phyloP scores from a whole-genome alignment of 2,113 vertebrate genomes.

The Lutjanus erythropterus region DNA sequence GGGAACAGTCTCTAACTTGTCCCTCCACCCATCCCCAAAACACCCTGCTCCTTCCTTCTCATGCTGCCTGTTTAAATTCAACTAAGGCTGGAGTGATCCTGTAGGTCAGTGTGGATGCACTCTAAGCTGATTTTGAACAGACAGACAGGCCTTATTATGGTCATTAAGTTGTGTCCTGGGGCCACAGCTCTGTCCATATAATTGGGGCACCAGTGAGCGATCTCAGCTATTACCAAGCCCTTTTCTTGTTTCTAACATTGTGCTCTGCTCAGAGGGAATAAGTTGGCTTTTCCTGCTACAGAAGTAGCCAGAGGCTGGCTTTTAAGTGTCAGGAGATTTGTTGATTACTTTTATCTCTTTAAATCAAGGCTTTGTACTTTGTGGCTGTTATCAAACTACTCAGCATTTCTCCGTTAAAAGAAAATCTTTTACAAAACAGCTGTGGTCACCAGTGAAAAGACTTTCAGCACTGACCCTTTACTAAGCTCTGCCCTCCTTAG shows the following conservation, averaged over 20 bases:
- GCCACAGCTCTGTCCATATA: slow-evolving; percentile 65
- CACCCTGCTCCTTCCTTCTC: slow-evolving; percentile 12
- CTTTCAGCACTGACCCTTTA: too few species aligned
- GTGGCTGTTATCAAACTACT: background rate
- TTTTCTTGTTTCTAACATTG: slow-evolving; percentile 46
- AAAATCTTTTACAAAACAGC: too few species aligned
- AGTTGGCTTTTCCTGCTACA: slow-evolving; percentile 15
- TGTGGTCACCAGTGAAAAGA: too few species aligned
- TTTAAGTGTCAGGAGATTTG: slow-evolving; percentile 23
- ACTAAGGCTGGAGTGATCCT: slow-evolving; percentile 52
- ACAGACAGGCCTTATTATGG: slow-evolving; percentile 69
- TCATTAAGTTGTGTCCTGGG: slow-evolving; percentile 71
- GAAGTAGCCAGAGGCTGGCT: slow-evolving; percentile 20
- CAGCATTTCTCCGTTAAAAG: too few species aligned
- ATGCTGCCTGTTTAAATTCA: slow-evolving; percentile 53
- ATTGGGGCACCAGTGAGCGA: slow-evolving; percentile 70
- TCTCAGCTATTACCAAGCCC: slow-evolving; percentile 56
- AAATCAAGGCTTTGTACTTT: slow-evolving; percentile 31
- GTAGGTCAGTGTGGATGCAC: slow-evolving; percentile 58
- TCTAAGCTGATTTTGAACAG: slow-evolving; percentile 75
- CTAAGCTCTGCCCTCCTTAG: too few species aligned
- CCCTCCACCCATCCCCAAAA: slow-evolving; percentile 13
- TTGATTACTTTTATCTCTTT: slow-evolving; percentile 47
- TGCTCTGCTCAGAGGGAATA: slow-evolving; percentile 45
- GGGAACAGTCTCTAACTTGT: background rate